Conservation (phyloP, 2,113 vertebrate species). For the cattle (Bos taurus) region ARS-UCD2.0 NC_037335.1:42278001-42278500, state of each 20-base stretch:
- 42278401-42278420: background rate
- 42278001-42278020: background rate
- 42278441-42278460: background rate
- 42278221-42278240: background rate
- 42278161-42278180: background rate
- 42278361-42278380: background rate
- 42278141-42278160: background rate
- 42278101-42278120: background rate
- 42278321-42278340: background rate
- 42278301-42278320: background rate
- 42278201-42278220: background rate
- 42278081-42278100: background rate
- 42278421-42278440: background rate
- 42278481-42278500: background rate
- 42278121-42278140: background rate
- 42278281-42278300: background rate
- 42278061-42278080: background rate
- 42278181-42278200: background rate
- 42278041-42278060: background rate
- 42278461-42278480: background rate
- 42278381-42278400: background rate
- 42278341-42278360: background rate
- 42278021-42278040: background rate
- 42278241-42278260: background rate
- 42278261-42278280: background rate